phyloP scores from a whole-genome alignment of 1,140 invertebrate species.

The Gyrodactylus bullatarudis region DNA sequence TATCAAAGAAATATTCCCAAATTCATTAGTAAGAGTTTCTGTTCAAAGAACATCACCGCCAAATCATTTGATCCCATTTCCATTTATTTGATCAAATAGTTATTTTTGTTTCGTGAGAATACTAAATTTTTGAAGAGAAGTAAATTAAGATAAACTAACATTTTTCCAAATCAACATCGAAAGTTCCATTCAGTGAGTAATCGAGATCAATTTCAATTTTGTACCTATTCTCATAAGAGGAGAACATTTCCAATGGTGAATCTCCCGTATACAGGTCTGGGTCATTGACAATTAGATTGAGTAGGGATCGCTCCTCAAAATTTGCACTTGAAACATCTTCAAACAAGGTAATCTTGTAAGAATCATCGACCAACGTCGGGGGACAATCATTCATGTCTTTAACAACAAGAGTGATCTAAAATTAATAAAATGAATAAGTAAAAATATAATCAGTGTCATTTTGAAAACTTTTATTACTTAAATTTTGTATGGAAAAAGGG shows the following conservation, averaged over 20 bases:
- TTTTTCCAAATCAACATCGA: background rate
- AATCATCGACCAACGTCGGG: background rate
- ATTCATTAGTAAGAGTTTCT: background rate
- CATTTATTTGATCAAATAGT: background rate
- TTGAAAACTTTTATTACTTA: no score
- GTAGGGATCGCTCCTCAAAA: background rate
- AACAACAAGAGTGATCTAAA: background rate
- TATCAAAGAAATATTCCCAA: background rate
- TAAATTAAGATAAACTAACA: background rate
- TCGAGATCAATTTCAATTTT: background rate
- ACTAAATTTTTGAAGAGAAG: background rate
- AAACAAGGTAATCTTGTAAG: background rate
- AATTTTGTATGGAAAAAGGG: no score
- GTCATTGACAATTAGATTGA: background rate
- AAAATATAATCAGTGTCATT: no score
- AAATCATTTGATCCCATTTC: no score
- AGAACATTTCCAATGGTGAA: background rate
- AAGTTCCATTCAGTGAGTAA: background rate
- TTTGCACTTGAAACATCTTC: background rate
- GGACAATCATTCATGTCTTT: background rate
- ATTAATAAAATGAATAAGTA: background rate
- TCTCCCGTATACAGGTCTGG: background rate
- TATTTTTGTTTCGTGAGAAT: background rate
- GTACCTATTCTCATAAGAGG: background rate
- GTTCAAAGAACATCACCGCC: background rate